Evolutionary conservation across 2,797 vertebrate genomes (phyloP).

Genomic region (Pseudochirops corinnae): DNA sequence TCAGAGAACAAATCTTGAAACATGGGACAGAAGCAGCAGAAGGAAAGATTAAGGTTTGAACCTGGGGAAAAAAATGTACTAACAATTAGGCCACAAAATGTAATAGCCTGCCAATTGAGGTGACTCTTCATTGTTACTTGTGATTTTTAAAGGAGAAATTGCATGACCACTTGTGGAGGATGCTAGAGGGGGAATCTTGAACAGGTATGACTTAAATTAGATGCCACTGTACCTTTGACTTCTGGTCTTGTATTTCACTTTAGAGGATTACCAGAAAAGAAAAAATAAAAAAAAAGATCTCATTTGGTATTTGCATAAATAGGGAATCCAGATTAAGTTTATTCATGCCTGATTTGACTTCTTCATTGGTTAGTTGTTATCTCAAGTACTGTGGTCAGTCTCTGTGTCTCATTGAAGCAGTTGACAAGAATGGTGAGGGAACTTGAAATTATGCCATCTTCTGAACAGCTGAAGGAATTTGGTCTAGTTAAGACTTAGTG

Average conservation of each 20-base stretch:
- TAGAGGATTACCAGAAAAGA: not conserved
- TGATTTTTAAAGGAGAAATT: not conserved
- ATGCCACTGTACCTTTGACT: not conserved
- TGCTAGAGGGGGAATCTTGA: not conserved
- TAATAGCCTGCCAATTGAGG: not conserved
- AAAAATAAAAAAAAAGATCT: not conserved
- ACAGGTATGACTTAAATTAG: not conserved
- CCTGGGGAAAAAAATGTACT: not conserved
- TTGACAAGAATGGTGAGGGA: not conserved
- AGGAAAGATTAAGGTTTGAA: not conserved
- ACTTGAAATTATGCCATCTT: not conserved
- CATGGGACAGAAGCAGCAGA: not conserved
- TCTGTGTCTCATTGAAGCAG: not conserved
- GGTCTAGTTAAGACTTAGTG: not conserved
- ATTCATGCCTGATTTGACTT: not conserved
- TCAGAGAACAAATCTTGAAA: not conserved
- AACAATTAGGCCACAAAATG: not conserved
- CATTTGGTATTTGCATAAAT: not conserved
- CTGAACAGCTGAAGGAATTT: not conserved
- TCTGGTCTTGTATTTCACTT: not conserved
- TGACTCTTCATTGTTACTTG: not conserved
- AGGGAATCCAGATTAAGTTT: not conserved
- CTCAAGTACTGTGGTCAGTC: not conserved
- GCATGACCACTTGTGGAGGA: not conserved
- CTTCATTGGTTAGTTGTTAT: not conserved